Conservation (phyloP, 2,888 invertebrate genomes). For the Melipona bicolor region DNA sequence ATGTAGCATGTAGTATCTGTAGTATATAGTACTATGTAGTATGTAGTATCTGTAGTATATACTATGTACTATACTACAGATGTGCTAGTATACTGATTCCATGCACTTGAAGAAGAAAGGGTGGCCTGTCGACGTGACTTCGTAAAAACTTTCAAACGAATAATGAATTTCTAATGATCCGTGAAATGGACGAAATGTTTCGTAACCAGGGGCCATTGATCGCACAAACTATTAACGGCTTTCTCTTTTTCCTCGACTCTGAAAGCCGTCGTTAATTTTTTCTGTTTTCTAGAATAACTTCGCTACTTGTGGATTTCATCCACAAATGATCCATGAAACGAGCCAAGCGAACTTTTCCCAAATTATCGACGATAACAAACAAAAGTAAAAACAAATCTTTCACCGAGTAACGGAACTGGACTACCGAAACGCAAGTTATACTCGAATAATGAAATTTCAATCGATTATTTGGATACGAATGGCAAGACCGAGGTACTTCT, state of each 20-base stretch:
- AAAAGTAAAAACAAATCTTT: no score
- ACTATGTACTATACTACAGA: no score
- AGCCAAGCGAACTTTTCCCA: no score
- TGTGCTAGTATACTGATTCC: not conserved
- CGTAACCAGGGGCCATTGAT: slow-evolving; percentile 50
- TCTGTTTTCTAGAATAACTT: no score
- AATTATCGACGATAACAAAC: no score
- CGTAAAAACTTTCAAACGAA: slow-evolving; percentile 52
- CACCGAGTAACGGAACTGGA: no score
- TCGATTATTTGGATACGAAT: slow-evolving; percentile 14
- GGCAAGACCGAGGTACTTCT: not conserved
- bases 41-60: no score
- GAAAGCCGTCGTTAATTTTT: not conserved
- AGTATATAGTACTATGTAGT: no score
- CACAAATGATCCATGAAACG: no score
- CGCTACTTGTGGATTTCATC: no score
- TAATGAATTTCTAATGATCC: slow-evolving; percentile 70
- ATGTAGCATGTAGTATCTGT: no score
- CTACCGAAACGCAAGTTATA: not conserved
- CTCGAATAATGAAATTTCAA: not conserved
- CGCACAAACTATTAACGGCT: slow-evolving; percentile 46
- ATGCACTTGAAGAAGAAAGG: not conserved
- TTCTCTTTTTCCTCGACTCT: not conserved
- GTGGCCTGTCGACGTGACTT: slow-evolving; percentile 30
- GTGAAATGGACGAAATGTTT: slow-evolving; percentile 53